Percentiles rank a stretch among this genome's conserved stretches.
These are phyloP conservation scores for Bactericera cockerelli DNA, from an alignment of 1,140 invertebrate genomes.

Conservation along the genomic window DNA sequence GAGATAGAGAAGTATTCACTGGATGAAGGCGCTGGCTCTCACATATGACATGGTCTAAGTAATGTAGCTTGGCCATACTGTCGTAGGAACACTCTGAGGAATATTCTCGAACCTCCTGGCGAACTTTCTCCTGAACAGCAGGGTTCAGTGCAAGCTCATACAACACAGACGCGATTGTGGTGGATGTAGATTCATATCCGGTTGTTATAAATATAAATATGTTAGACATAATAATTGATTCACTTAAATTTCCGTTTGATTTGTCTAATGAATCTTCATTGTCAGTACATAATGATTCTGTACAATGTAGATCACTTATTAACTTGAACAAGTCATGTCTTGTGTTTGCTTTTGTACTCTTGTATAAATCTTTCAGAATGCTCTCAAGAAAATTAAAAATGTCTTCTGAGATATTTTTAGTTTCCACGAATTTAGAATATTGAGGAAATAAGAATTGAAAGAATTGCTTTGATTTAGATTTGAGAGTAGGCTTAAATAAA, in stretches of 20 bases:
- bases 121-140: slow-evolving; percentile 37
- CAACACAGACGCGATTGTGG: slow-evolving; percentile 31
- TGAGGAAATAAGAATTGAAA: not conserved
- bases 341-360: not conserved
- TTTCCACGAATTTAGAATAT: not conserved
- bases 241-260: not conserved
- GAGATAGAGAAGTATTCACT: not conserved
- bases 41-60: slow-evolving; percentile 35
- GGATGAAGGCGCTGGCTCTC: slow-evolving; percentile 10
- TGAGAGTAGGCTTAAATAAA: not conserved
- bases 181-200: slow-evolving; percentile 41
- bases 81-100: slow-evolving; percentile 34
- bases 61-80: slow-evolving; percentile 31
- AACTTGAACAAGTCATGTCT: not conserved
- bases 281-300: not conserved
- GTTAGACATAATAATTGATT: slow-evolving; percentile 10
- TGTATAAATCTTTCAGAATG: not conserved
- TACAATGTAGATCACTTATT: not conserved
- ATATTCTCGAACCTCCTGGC: slow-evolving; percentile 37
- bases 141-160: slow-evolving; percentile 35
- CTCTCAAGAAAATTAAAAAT: not conserved
- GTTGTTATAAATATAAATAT: slow-evolving; percentile 33
- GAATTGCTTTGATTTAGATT: not conserved
- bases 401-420: not conserved
- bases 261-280: not conserved